Base-by-base conservation (phyloP, 2,797 vertebrate species). In the Paedocypris micromegethes region DNA sequence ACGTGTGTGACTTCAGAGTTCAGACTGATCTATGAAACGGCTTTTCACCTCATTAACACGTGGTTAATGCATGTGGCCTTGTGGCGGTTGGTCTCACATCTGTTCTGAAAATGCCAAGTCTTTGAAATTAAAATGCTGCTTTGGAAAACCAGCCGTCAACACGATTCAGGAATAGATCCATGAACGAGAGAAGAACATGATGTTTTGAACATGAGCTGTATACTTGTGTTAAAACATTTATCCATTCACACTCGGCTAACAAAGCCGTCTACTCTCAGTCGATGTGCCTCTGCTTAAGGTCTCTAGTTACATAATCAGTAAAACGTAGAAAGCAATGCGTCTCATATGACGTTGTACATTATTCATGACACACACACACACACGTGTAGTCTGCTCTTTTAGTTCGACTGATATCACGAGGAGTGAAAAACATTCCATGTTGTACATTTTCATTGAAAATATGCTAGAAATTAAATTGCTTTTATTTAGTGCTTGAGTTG, bases 31-130 rank as follows among this genome's bases (percentile, higher is more conserved):
- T 64, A 63, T 64, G 23, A 70, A 64, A 53, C 60, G 54, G 47
- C 48, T 63, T 55, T 50, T 45, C 54, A 62, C 38, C 68, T 57
- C 59, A 63, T 70, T 63, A 70, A 63, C 68, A 63, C 46, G 56
- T 50, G 68, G 7, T 56, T 9, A 54, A 64, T 46, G 51, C 51
- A 53, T 63, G 41, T 42, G 46, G 40, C 59, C 23, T 48, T 64
- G 60, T 58, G 45, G 44, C 3, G 47, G 54, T 45, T 4, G 39
- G 38, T 57, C 53, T 49, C 40, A 43, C n/a, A 66, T 66, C 54
- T 42, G 54, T 9, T 42, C 7, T 50, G 53, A 43, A 23, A 56
- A 37, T 47, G 53, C 49, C 40, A 7, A 46, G 9, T 48, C 41
- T 49, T 57, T 48, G 23, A 57, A 23, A 38, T 23, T 9, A 5